Percentiles rank a stretch among this genome's conserved stretches.
phyloP scores from a whole-genome alignment of 1,140 invertebrate genomes.

The Xylocopa sonorina region DNA sequence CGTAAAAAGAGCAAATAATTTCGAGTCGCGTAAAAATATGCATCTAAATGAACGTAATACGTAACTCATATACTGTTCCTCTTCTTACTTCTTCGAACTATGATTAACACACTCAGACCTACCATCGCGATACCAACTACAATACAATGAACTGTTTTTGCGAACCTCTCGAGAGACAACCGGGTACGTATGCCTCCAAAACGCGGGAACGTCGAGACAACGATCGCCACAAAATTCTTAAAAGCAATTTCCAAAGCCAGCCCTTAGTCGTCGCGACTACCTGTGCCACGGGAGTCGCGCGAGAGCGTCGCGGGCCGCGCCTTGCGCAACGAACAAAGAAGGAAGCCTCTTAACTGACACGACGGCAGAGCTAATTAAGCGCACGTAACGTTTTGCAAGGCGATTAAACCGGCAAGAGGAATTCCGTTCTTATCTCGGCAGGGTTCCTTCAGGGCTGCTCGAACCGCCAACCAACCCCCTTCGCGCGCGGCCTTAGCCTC shows the following conservation, averaged over 20 bases:
- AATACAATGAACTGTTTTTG: no score
- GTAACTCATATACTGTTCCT: no score
- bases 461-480: background rate
- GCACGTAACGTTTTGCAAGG: conserved; percentile 52
- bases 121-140: background rate
- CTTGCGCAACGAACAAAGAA: conserved; percentile 47
- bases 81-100: no score
- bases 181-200: background rate
- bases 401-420: conserved; percentile 60
- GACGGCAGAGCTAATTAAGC: conserved; percentile 56
- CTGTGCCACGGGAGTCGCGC: background rate
- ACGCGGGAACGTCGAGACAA: background rate
- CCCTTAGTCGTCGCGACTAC: background rate
- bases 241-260: conserved; percentile 26
- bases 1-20: no score
- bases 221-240: conserved; percentile 9
- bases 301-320: conserved; percentile 17
- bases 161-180: background rate
- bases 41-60: no score
- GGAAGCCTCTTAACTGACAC: conserved; percentile 52
- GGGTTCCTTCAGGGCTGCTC: conserved; percentile 13
- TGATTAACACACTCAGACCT: no score
- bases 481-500: background rate
- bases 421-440: conserved; percentile 51
- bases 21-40: no score